These are phyloP conservation scores for Lypha dubia DNA, from an alignment of 2,888 invertebrate species.

Conservation along the genomic window DNA sequence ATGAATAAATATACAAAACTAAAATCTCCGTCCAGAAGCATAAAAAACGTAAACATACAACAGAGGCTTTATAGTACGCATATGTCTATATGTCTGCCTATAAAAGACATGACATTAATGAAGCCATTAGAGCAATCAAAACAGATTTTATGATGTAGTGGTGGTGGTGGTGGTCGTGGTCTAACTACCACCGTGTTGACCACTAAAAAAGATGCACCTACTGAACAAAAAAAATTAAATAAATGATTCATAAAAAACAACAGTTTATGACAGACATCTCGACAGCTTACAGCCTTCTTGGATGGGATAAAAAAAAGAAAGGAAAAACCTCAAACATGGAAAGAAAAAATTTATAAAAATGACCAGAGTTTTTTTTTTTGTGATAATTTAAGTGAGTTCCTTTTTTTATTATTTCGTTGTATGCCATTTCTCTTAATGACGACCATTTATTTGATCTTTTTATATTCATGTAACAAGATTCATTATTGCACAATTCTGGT, in stretches of 20 bases:
- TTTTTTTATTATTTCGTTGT: slow-evolving; percentile 32
- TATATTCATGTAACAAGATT: slow-evolving; percentile 28
- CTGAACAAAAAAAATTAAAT: slow-evolving; percentile 45
- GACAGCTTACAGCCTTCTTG: slow-evolving; percentile 43
- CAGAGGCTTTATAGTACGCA: not conserved
- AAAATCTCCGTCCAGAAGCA: not conserved
- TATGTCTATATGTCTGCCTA: not conserved
- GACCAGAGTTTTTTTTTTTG: slow-evolving; percentile 59
- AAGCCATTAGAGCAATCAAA: slow-evolving; percentile 66
- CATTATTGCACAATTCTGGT: slow-evolving; percentile 28
- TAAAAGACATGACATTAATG: slow-evolving; percentile 45
- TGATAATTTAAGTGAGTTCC: slow-evolving; percentile 35
- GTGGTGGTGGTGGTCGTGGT: slow-evolving; percentile 17
- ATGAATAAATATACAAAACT: not conserved
- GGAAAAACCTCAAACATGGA: slow-evolving; percentile 26
- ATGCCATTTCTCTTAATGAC: slow-evolving; percentile 16
- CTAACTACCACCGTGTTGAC: slow-evolving; percentile 15
- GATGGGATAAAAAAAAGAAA: slow-evolving; percentile 25
- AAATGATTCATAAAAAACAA: slow-evolving; percentile 61
- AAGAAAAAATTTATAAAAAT: not conserved
- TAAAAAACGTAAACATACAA: not conserved
- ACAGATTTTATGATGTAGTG: slow-evolving; percentile 7
- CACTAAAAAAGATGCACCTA: slow-evolving; percentile 20
- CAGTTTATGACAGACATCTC: slow-evolving; percentile 50
- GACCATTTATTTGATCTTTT: slow-evolving; percentile 49